A percentile compares a stretch with the other conserved stretches of the same genome.
phyloP scores from a whole-genome alignment of 2,113 vertebrate species.

The Pelodiscus sinensis region DNA sequence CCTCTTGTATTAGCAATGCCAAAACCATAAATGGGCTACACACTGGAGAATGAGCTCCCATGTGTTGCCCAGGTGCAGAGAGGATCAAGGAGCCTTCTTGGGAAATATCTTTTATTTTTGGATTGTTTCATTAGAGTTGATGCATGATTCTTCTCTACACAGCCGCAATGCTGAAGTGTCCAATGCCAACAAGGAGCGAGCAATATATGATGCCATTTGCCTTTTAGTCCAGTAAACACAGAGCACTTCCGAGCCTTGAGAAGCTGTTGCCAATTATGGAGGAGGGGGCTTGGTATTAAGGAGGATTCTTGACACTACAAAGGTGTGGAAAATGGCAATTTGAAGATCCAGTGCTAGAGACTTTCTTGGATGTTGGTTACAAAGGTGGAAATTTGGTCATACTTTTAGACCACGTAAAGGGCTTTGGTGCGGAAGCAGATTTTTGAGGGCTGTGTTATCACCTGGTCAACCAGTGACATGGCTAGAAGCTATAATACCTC shows the following conservation, averaged over 20 bases:
- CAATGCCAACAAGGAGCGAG: background rate
- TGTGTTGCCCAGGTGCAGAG: background rate
- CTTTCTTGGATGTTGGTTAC: background rate
- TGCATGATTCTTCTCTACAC: background rate
- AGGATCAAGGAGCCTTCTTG: background rate
- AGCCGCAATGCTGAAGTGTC: background rate
- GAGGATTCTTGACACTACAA: background rate
- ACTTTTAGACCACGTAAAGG: background rate
- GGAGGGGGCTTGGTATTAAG: background rate
- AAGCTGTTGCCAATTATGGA: background rate
- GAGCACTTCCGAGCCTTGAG: background rate
- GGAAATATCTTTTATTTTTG: background rate
- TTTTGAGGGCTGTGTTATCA: background rate
- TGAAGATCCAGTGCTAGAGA: background rate
- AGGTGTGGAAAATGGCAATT: background rate
- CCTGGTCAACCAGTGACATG: background rate
- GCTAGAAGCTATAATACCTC: background rate
- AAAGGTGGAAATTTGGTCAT: background rate
- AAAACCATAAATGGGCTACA: background rate
- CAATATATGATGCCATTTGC: background rate
- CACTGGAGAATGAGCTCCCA: background rate
- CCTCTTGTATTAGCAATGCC: background rate
- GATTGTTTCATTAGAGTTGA: background rate
- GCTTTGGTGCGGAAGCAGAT: background rate
- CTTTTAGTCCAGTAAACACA: background rate